These are phyloP conservation scores for Dendrophyllia cribrosa DNA, from an alignment of 64 coral and sea anemone species.

Conservation along the genomic window DNA sequence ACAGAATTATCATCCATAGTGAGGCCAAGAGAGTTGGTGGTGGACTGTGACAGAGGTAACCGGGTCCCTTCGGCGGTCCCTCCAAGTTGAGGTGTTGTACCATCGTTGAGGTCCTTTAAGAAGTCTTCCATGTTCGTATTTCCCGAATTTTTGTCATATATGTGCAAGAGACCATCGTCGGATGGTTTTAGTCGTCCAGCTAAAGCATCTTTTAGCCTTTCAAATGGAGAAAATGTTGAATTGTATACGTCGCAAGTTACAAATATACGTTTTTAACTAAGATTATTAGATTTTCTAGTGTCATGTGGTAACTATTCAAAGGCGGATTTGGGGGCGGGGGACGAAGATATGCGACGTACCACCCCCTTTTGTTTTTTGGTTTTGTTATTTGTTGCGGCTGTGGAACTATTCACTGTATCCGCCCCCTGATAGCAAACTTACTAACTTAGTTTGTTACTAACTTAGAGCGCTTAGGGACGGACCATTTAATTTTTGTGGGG, in stretches of 20 bases:
- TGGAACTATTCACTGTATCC: too few species aligned
- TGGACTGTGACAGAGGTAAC: not conserved
- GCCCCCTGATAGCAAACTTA: too few species aligned
- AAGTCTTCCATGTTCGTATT: constrained; percentile 42
- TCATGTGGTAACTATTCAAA: too few species aligned
- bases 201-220: constrained; percentile 24
- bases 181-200: constrained; percentile 15
- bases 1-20: constrained; percentile 3
- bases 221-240: not conserved
- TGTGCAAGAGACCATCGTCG: constrained; percentile 32
- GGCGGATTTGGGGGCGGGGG: too few species aligned
- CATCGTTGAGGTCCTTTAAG: constrained; percentile 40
- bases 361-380: too few species aligned
- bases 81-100: not conserved
- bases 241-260: not conserved
- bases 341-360: too few species aligned
- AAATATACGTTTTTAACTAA: too few species aligned
- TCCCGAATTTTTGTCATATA: constrained; percentile 41
- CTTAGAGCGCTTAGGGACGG: too few species aligned
- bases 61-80: not conserved
- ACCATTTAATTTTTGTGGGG: too few species aligned
- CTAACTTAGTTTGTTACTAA: too few species aligned
- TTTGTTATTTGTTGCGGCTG: too few species aligned
- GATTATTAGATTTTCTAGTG: too few species aligned
- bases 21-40: not conserved